phyloP scores from a whole-genome alignment of 1,140 invertebrate genomes.

The Pemphigus obesinymphae region DNA sequence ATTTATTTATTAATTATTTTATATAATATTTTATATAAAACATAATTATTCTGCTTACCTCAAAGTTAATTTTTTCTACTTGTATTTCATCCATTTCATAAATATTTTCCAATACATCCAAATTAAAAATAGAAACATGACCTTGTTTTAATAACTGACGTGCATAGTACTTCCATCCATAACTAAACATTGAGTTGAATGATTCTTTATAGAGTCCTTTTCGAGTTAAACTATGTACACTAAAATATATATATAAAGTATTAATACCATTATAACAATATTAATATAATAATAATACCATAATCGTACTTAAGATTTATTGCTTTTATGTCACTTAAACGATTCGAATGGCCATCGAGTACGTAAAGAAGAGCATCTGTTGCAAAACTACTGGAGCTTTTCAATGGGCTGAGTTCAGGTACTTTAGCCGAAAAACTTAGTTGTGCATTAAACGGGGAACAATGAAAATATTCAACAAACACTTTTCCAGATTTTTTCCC shows the following conservation, averaged over 20 bases:
- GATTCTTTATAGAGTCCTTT: conserved; percentile 28
- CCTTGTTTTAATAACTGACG: conserved; percentile 22
- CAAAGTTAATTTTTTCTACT: background rate
- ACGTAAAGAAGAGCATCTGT: conserved; percentile 30
- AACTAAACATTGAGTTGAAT: conserved; percentile 10
- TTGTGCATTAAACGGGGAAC: conserved; percentile 10
- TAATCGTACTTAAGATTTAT: conserved; percentile 17
- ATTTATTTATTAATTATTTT: no score
- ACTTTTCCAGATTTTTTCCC: conserved; percentile 11
- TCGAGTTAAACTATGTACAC: background rate
- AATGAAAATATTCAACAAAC: conserved; percentile 6
- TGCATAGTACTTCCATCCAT: conserved; percentile 4
- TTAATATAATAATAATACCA: background rate
- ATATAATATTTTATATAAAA: no score
- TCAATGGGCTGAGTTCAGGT: background rate
- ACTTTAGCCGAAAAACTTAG: conserved; percentile 30
- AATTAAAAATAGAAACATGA: conserved; percentile 36
- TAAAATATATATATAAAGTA: background rate
- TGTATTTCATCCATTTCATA: background rate
- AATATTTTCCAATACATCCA: conserved; percentile 26
- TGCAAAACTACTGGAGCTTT: conserved; percentile 30
- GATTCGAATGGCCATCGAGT: conserved; percentile 1
- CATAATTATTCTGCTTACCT: background rate
- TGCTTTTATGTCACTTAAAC: conserved; percentile 30
- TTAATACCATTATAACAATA: background rate